A percentile compares a stretch with the other conserved stretches of the same genome.
These are phyloP conservation scores for Barypeithes pellucidus DNA, from an alignment of 2,888 invertebrate species.

Conservation along the genomic window DNA sequence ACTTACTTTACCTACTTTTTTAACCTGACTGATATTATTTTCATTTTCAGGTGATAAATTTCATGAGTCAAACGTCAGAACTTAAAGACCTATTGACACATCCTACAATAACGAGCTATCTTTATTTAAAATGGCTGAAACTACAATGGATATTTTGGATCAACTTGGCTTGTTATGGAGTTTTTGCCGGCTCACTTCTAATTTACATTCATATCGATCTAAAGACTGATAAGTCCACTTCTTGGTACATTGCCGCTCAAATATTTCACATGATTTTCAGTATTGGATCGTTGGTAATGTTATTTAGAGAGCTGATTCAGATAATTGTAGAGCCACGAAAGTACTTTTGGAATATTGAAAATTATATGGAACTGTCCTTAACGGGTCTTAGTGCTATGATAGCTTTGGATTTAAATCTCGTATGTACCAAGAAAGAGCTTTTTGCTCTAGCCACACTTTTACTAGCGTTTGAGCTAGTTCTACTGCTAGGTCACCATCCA, in stretches of 20 bases:
- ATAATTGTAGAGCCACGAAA: constrained; percentile 78
- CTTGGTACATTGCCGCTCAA: constrained; percentile 41
- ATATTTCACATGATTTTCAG: constrained; percentile 71
- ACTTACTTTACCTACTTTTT: no score
- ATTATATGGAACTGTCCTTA: constrained; percentile 82
- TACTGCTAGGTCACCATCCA: constrained; percentile 87
- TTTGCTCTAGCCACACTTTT: constrained; percentile 83
- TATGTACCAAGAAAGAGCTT: constrained; percentile 76
- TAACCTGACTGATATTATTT: no score
- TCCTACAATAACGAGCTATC: constrained; percentile 85
- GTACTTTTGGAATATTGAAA: constrained; percentile 81
- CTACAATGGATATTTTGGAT: constrained; percentile 82
- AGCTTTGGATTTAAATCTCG: constrained; percentile 71
- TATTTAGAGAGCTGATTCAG: constrained; percentile 81
- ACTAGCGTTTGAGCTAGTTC: constrained; percentile 83
- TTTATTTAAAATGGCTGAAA: constrained; percentile 87
- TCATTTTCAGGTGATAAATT: constrained; percentile 73
- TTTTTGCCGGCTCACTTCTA: constrained; percentile 80
- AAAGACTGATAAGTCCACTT: constrained; percentile 64
- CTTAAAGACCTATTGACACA: constrained; percentile 82
- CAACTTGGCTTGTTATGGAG: constrained; percentile 81
- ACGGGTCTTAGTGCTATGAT: constrained; percentile 78
- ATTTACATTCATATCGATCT: constrained; percentile 81
- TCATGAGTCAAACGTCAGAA: constrained; percentile 80
- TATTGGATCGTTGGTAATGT: constrained; percentile 76